Evolutionary conservation across 2,113 vertebrate species (phyloP).

Genomic region (Corythaeola cristata): DNA sequence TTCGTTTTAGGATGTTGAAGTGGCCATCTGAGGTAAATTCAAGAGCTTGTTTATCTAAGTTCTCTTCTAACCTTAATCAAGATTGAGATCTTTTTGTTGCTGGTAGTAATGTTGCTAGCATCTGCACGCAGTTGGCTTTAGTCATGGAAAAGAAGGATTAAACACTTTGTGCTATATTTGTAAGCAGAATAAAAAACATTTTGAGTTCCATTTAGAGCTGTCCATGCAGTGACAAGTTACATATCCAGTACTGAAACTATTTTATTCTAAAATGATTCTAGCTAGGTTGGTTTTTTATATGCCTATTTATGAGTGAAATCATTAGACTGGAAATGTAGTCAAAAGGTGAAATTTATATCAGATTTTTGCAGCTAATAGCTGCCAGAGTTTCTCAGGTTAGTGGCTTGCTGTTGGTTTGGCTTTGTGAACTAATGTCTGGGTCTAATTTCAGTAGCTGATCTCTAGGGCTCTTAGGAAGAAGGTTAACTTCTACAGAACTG

Average conservation of each 20-base stretch:
- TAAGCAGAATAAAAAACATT: constrained; percentile 39
- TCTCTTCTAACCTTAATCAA: neutral
- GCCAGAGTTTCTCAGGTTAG: neutral
- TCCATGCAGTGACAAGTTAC: neutral
- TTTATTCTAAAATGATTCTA: neutral
- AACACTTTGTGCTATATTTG: constrained; percentile 52
- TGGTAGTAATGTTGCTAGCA: neutral
- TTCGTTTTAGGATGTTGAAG: neutral
- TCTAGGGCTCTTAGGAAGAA: neutral
- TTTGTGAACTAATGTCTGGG: neutral
- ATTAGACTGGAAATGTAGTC: neutral
- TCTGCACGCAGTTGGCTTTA: neutral
- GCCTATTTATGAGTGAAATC: neutral
- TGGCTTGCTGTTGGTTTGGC: neutral
- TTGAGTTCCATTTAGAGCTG: constrained; percentile 40
- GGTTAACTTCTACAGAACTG: neutral
- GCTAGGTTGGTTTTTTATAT: neutral
- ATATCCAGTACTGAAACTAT: neutral
- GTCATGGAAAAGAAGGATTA: constrained; percentile 52
- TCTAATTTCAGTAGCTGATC: neutral
- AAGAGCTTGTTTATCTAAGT: neutral
- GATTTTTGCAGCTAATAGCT: neutral
- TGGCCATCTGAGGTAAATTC: neutral
- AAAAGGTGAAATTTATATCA: neutral
- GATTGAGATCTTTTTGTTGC: neutral